These are phyloP conservation scores for Siphlonurus alternatus DNA, from an alignment of 2,888 invertebrate genomes.

Conservation along the genomic window DNA sequence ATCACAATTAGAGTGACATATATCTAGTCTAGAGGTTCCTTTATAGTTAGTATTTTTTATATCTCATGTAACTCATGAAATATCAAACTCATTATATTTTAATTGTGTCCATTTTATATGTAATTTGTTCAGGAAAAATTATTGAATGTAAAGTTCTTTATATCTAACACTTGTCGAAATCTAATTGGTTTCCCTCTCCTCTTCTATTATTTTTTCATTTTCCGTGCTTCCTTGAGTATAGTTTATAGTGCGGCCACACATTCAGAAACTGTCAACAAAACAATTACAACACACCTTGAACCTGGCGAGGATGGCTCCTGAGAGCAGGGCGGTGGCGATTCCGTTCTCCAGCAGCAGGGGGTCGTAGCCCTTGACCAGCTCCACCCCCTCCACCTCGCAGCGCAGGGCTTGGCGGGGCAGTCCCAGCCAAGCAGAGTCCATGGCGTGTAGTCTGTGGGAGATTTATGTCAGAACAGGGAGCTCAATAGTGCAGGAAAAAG, in stretches of 20 bases:
- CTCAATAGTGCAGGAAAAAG: not conserved
- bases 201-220: too few species aligned
- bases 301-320: conserved; percentile 7
- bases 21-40: too few species aligned
- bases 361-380: not conserved
- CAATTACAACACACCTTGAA: conserved; percentile 8
- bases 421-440: conserved; percentile 30
- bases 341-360: not conserved
- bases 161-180: too few species aligned
- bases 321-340: conserved; percentile 4
- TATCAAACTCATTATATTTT: too few species aligned
- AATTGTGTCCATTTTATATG: too few species aligned
- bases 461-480: not conserved
- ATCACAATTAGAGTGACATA: not conserved
- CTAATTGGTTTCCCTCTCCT: too few species aligned
- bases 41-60: not conserved
- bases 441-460: conserved; percentile 28
- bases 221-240: not conserved
- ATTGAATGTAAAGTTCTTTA: too few species aligned
- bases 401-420: conserved; percentile 29
- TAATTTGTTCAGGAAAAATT: too few species aligned
- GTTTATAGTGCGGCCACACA: too few species aligned
- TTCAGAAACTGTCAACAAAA: not conserved
- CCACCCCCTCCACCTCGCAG: conserved; percentile 6
- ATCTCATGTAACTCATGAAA: too few species aligned